phyloP scores from a whole-genome alignment of 2,797 vertebrate species.

The Sus cebifrons region DNA sequence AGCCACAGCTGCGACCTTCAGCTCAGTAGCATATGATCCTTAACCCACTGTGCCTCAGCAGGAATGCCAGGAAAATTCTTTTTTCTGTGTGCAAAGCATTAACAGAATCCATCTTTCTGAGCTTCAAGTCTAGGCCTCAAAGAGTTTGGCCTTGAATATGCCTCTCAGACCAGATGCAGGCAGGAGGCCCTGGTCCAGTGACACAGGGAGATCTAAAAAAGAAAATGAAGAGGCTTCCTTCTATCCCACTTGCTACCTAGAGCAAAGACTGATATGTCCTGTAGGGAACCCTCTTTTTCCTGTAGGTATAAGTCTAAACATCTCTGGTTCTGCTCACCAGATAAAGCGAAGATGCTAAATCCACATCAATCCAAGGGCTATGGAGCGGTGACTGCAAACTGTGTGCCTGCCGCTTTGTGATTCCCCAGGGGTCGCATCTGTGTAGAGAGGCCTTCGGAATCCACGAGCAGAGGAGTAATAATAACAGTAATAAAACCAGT shows the following conservation, averaged over 20 bases:
- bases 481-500: slow-evolving; percentile 78
- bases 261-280: slow-evolving; percentile 68
- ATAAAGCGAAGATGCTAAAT: slow-evolving; percentile 81
- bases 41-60: too few relatives aligned
- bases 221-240: slow-evolving; percentile 15
- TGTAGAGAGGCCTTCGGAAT: slow-evolving; percentile 80
- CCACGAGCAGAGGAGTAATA: slow-evolving; percentile 81
- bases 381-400: slow-evolving; percentile 63
- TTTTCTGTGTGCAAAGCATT: background rate
- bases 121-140: background rate
- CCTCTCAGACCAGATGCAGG: background rate
- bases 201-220: background rate
- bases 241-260: background rate
- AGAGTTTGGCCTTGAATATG: background rate
- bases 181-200: background rate
- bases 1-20: too few relatives aligned
- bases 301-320: slow-evolving; percentile 60
- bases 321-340: slow-evolving; percentile 71
- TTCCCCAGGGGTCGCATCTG: slow-evolving; percentile 79
- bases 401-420: slow-evolving; percentile 79
- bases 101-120: background rate
- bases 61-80: background rate
- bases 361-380: slow-evolving; percentile 76
- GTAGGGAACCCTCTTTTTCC: slow-evolving; percentile 73
- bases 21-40: too few relatives aligned